Evolutionary conservation across 2,888 invertebrate genomes (phyloP), one percentile per base, ranked within the genome.

Genomic region (Lamellibrachia columna): DNA sequence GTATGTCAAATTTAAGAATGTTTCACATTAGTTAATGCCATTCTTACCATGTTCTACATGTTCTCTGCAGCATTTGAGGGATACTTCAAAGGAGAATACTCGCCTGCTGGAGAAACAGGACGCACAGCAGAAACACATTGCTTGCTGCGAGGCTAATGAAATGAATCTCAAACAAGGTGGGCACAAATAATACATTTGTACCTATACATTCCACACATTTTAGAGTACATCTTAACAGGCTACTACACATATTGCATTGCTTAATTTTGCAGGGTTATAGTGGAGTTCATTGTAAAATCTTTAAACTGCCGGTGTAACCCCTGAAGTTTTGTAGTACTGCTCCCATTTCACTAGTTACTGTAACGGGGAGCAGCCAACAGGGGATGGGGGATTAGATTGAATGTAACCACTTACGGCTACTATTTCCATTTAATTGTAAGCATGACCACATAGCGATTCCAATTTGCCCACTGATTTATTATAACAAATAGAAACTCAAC

Each of bases 61-160:
- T 15, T n/a, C 6, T 75, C 22, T 75, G 75, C 75, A 75, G 75
- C 75, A 75, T 75, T 75, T 75, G 75, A 75, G 22, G 75, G 75
- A 75, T 22, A 75, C 75, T 22, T 75, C 75, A 75, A 22, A 75
- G 75, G 75, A 75, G 22, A 75, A 75, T 75, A n/a, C 22, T 4
- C 75, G 75, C 22, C 75, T 75, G 75, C 3, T 75, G 75, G 75
- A 75, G 75, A 75, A 75, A 75, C 15, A 75, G 15, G 4, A 6
- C 15, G 15, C 75, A 22, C 75, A 75, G 75, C 75, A 75, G 75
- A 75, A 75, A 75, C 75, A 75, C 75, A 75, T 75, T 22, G 75
- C 75, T 15, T 75, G 75, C 75, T 75, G n/a, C n/a, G 75, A 75
- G 75, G 75, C 75, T 75, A 75, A 75, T 75, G 75, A 75, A 75